Evolutionary conservation across 2,113 vertebrate genomes (phyloP), one percentile per base, ranked within the genome.

Genomic region (Chlamydotis undulata): DNA sequence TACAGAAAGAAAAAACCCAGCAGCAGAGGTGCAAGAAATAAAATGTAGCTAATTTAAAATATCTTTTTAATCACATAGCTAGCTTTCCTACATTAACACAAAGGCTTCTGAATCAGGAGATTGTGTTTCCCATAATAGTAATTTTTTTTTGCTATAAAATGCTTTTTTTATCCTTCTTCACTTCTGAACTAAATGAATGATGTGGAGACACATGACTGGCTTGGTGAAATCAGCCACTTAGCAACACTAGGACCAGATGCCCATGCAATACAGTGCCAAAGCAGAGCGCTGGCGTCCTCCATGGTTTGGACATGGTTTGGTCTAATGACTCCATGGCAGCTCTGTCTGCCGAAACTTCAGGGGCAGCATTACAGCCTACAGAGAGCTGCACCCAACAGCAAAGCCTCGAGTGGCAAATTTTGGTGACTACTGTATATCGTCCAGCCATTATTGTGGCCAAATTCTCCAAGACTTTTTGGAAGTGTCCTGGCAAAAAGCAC

Each of bases 201-300:
- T 97, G 73, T 84, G 77, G 95, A 90, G 87, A 97, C 49, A 96
- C 96, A 97, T 94, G 97, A 95, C 78, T 96, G 95, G 87, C 94
- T 97, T 94, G 84, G 78, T 95, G 95, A 98, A 97, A 97, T 89
- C 95, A 94, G 96, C 55, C 97, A 92, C 96, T 97, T 97, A 98
- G 90, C 96, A 92, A 76, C 92, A 83, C 79, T 95, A 97, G 96
- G 97, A 95, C 97, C 98, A 98, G 98, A 98, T 98, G 98, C 95
- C 97, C 95, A 92, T 67, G 69, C 61, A 97, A 94, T 94, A 94
- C 89, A 74, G 90, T 97, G 97, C 98, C 98, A 98, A 96, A 94
- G 87, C 78, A 97, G 93, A 97, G 96, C 0, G 4, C 92, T 98
- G 97, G 97, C 93, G 0, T 82, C 84, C 90, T 92, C 83, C 83